Base-by-base conservation (phyloP, 2,797 vertebrate genomes). In the Chloroceryle amazona region DNA sequence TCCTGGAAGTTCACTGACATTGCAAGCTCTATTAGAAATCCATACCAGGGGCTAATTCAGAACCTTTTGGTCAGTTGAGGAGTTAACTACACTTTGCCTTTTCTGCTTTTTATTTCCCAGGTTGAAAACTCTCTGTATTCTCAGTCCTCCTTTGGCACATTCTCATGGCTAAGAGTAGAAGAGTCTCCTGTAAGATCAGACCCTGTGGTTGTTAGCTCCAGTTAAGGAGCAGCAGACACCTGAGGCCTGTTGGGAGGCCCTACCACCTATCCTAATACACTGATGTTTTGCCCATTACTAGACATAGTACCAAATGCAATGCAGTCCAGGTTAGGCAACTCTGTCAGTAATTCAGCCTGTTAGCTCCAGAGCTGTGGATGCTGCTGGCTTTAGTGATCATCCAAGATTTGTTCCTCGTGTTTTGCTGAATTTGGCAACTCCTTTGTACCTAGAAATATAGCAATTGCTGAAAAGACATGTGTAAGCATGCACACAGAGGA, bases 11-110 rank as follows among this genome's bases (percentile, higher is more conserved):
- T 18, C 33, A 70, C 23, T 1, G 5, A 46, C 31, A n/a, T 61
- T 58, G 17, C 26, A 68, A 60, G 29, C 11, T 84, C 35, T 35
- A 21, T 23, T 39, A 41, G 51, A 81, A 79, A 47, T 44, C 26
- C 12, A 19, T 22, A 3, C 3, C 20, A 74, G 10, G 10, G 26
- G 7, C 20, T 80, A 35, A 49, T 17, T 49, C 41, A 29, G 47
- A 89, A 47, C 4, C 0, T 0, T 71, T 47, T 41, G 4, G 46
- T 72, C 65, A 39, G 20, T 3, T 71, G 67, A 67, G 12, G 12
- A 49, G 29, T 3, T 3, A 17, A 22, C 26, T 17, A 2, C 7
- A 44, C 4, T 70, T 80, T 47, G 42, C 21, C 15, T 42, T 68
- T 68, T 54, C 31, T 28, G 8, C 51, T 73, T 73, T 49, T 5